Evolutionary conservation across 1,140 invertebrate genomes (phyloP), one percentile per base, ranked within the genome.

Genomic region (Microplitis mediator): DNA sequence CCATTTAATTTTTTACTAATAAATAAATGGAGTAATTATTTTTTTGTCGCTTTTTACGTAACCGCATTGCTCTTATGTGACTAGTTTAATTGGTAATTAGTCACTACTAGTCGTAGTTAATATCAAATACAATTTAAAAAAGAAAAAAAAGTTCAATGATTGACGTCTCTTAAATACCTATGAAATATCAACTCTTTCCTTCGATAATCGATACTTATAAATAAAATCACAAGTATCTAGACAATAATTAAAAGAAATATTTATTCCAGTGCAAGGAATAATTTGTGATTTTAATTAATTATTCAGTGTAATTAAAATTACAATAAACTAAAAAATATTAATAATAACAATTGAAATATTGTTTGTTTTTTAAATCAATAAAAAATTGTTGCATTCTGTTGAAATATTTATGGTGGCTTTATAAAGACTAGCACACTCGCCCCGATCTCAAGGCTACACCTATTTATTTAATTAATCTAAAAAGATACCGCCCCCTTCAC

Each of bases 331-430:
- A 69, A 39, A 58, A 69, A 23, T 51, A 51, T 54, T 14, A 72
- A 61, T 31, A 13, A 3, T 13, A 31, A 39, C 32, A 64, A 64
- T 14, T 73, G 65, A 61, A 73, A 56, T 45, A 14, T 23, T 54
- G 58, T 45, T 45, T 45, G 6, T 23, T 23, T 23, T 23, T 23
- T 23, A 1, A 1, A 23, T 23, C 23, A 71, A 66, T 50, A 34
- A 80, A 78, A 79, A 81, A 79, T 77, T 80, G 80, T 84, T 82
- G 79, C 79, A 81, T 83, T 83, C 80, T 82, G 81, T 81, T 82
- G 81, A 81, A 73, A 54, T 79, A 70, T 45, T 9, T 72, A 64
- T 76, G 74, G 61, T 78, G 62, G 68, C 62, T 60, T 75, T 77
- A 63, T 77, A 75, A 74, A 78, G 80, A 85, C 81, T 85, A 84